These are phyloP conservation scores for Apostichopus californicus DNA, from an alignment of 35 echinoderm and acorn worm species.

Conservation along the genomic window DNA sequence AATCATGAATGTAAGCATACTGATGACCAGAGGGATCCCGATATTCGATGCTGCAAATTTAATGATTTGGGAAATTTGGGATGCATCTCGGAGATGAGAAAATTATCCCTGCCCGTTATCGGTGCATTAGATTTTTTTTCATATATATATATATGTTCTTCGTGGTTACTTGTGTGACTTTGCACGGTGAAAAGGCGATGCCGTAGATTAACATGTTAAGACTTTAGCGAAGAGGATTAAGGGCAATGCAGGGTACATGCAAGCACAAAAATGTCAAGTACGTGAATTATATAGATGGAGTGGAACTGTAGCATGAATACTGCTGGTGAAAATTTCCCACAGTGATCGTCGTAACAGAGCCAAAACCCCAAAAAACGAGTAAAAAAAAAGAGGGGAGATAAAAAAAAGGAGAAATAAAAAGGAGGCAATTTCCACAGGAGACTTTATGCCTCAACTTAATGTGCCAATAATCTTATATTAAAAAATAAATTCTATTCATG, in stretches of 20 bases:
- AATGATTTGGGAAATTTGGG: constrained; percentile 48
- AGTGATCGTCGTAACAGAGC: not conserved
- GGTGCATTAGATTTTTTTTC: not conserved
- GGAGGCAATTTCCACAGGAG: too few species aligned
- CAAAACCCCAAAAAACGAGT: not conserved
- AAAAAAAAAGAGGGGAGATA: not conserved
- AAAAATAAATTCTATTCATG: too few species aligned
- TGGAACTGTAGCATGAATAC: not conserved
- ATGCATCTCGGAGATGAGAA: constrained; percentile 47
- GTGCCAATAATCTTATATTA: too few species aligned
- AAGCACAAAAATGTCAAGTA: not conserved
- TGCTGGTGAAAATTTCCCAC: not conserved
- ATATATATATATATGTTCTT: not conserved
- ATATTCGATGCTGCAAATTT: constrained; percentile 58
- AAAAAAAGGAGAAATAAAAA: not conserved
- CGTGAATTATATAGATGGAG: not conserved
- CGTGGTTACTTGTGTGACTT: not conserved
- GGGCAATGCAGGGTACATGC: not conserved
- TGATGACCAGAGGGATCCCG: constrained; percentile 52
- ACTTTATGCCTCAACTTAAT: too few species aligned
- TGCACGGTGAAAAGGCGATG: not conserved
- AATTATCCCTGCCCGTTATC: constrained; percentile 10
- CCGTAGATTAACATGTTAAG: not conserved
- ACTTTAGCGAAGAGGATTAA: not conserved
- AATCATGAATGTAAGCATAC: constrained; percentile 56